These are phyloP conservation scores for Drosophila willistoni DNA, from an alignment of 1,140 invertebrate genomes.

Conservation along the genomic window DNA sequence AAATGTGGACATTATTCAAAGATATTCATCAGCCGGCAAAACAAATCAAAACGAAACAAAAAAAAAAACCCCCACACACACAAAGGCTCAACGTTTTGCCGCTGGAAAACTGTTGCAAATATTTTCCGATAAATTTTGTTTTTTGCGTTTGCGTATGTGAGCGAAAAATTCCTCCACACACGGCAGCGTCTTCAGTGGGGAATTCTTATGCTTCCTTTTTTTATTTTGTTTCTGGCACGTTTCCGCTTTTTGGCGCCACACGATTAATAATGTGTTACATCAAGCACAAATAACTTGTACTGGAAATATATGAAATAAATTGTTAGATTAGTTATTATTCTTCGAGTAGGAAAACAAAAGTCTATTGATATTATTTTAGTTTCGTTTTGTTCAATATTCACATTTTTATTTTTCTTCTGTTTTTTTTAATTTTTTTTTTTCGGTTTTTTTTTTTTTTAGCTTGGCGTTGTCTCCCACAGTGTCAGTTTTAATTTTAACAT, in stretches of 20 bases:
- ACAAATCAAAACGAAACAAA: constrained; percentile 30
- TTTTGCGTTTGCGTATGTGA: constrained; percentile 12
- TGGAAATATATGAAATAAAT: neutral
- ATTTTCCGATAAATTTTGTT: neutral
- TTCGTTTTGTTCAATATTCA: constrained; percentile 14
- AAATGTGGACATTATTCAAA: constrained; percentile 63
- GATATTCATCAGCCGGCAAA: constrained; percentile 61
- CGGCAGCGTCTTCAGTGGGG: constrained; percentile 29
- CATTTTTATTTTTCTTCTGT: constrained; percentile 8
- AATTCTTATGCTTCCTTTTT: neutral
- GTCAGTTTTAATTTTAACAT: constrained; percentile 8
- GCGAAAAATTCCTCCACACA: constrained; percentile 53
- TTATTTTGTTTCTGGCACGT: neutral
- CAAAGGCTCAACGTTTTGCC: constrained; percentile 25
- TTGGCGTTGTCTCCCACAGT: constrained; percentile 31
- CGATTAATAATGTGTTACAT: constrained; percentile 10
- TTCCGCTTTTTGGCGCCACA: constrained; percentile 14
- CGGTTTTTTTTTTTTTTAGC: constrained; percentile 17
- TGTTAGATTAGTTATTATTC: neutral
- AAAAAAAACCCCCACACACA: too few relatives aligned
- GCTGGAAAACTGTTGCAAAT: constrained; percentile 61
- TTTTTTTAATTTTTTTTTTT: neutral
- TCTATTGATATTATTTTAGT: constrained; percentile 6
- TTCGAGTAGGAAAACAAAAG: neutral
- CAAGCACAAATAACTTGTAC: neutral